phyloP scores from a whole-genome alignment of 2,797 vertebrate species.

The Mionectes olivaceus region DNA sequence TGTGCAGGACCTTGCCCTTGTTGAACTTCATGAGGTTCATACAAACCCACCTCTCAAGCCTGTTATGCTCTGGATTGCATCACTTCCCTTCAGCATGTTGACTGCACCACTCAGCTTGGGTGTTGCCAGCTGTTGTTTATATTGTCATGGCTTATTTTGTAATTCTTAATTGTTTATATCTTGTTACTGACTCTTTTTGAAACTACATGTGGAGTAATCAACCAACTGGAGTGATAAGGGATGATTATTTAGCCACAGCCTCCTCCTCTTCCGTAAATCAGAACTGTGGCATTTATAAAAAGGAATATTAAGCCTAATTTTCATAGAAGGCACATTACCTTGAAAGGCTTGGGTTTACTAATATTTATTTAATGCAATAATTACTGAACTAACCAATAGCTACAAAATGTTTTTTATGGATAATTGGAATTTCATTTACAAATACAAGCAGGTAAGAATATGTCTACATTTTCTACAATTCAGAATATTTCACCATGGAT shows the following conservation, averaged over 20 bases:
- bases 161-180: background rate
- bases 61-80: background rate
- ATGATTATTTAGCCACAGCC: background rate
- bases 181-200: background rate
- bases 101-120: background rate
- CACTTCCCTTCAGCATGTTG: background rate
- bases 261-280: background rate
- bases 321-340: background rate
- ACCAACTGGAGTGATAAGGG: rapidly evolving
- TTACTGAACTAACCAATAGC: background rate
- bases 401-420: background rate
- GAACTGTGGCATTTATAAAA: background rate
- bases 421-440: background rate
- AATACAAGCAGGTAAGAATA: background rate
- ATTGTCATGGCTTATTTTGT: background rate
- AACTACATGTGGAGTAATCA: background rate
- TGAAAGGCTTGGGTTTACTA: background rate
- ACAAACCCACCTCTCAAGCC: background rate
- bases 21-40: background rate
- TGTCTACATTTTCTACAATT: background rate
- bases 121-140: background rate
- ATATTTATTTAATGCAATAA: background rate
- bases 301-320: background rate
- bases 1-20: background rate
- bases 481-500: background rate